Evolutionary conservation across 1,140 invertebrate genomes (phyloP), one percentile per base, ranked within the genome.

Genomic region (Bilobella aurantiaca): DNA sequence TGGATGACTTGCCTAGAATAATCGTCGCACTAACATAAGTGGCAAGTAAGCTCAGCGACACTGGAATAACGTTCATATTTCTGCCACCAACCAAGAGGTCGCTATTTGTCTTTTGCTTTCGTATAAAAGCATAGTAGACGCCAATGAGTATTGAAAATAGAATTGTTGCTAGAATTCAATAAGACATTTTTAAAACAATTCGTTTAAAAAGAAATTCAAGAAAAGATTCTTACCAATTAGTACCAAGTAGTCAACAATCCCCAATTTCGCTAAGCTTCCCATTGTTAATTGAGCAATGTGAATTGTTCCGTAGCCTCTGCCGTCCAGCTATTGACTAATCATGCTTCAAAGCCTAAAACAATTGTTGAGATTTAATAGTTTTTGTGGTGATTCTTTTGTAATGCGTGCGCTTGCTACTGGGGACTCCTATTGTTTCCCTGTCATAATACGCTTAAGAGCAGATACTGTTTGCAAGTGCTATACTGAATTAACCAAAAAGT

Each of bases 81-180:
- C 71, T 53, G 5, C 69, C 69, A 23, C 77, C 80, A 63, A 80
- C 70, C 29, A 81, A 74, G 57, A 79, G 78, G 28, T 81, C 77
- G 0, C 75, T 71, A n/a, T 76, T 75, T 0, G 76, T 77, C 27
- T 75, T 77, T 62, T 78, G 77, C 49, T 77, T 78, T 61, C 79
- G 77, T 23, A 75, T 74, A 30, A 76, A 78, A 2, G 76, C 80
- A 74, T 79, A 80, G 67, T 76, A 82, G 12, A 81, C 59, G 2
- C 81, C 81, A 30, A 72, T 72, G 1, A 72, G 27, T 1, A 70
- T 30, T 14, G 70, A 72, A 3, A 72, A 31, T 21, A 67, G 32
- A 3, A 72, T 42, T 1, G 68, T 70, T 16, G 28, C 64, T 18
- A 25, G 27, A 58, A 72, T 57, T 0, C 67, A 61, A 28, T 67